A percentile compares a stretch with the other conserved stretches of the same genome.
Conservation (phyloP, 2,888 invertebrate genomes). For the Stenodema calcarata region DNA sequence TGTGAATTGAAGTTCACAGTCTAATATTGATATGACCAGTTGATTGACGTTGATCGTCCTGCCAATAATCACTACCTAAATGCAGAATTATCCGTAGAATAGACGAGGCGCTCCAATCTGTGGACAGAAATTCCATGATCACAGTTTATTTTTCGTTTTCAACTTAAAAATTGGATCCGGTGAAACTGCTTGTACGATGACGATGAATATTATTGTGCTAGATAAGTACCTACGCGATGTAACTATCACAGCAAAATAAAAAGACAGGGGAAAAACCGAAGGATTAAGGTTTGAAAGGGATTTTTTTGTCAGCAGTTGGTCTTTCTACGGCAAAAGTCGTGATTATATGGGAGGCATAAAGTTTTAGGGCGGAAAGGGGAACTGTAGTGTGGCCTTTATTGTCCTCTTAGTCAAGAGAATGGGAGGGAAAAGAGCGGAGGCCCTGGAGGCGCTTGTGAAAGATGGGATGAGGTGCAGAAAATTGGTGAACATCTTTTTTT, state of each 20-base stretch:
- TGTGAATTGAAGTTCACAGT: no score
- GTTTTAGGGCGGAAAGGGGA: not conserved
- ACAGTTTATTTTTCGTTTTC: no score
- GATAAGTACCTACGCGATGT: no score
- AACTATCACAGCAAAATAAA: not conserved
- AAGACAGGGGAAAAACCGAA: not conserved
- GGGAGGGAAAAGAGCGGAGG: not conserved
- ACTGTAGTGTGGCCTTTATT: not conserved
- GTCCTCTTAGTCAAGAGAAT: slow-evolving; percentile 6
- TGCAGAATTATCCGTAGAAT: no score
- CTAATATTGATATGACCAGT: no score
- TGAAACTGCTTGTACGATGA: no score
- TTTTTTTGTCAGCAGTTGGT: not conserved
- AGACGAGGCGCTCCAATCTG: no score
- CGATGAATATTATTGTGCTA: no score
- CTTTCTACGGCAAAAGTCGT: not conserved
- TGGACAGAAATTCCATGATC: no score
- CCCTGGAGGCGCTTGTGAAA: not conserved
- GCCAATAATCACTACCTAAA: no score
- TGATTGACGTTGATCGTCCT: no score
- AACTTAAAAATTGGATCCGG: no score
- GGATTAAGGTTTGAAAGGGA: not conserved
- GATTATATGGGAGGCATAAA: slow-evolving; percentile 34
- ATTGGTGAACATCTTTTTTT: not conserved
- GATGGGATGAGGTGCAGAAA: not conserved